Conservation (phyloP, 2,888 invertebrate species). For the Eupithecia exiguata region DNA sequence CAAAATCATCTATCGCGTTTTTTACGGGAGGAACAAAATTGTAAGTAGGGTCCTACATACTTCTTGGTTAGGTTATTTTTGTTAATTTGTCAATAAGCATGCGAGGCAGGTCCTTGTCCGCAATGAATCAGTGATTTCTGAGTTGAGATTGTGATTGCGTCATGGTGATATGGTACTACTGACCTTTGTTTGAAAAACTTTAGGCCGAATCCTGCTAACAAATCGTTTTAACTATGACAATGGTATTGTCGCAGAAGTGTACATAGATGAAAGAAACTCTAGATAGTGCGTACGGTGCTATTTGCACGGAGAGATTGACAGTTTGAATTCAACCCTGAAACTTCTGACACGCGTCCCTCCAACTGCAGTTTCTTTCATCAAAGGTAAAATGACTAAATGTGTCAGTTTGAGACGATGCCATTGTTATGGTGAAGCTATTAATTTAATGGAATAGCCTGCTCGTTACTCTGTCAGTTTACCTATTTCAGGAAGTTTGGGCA, state of each 20-base stretch:
- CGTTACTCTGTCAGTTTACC: background rate
- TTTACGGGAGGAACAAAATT: conserved; percentile 36
- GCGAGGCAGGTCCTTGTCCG: conserved; percentile 22
- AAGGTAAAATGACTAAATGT: too few relatives aligned
- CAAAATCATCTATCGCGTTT: conserved; percentile 49
- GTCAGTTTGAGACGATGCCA: too few relatives aligned
- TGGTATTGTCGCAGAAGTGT: too few relatives aligned
- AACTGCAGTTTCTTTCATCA: too few relatives aligned
- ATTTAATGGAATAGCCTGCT: background rate
- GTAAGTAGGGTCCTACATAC: background rate
- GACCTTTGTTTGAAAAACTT: conserved; percentile 25
- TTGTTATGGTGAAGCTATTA: too few relatives aligned
- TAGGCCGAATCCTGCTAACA: background rate
- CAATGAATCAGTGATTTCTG: conserved; percentile 31
- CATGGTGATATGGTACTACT: conserved; percentile 24
- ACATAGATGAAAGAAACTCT: too few relatives aligned
- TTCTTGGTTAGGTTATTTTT: conserved; percentile 18
- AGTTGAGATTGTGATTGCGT: conserved; percentile 28
- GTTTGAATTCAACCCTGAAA: too few relatives aligned
- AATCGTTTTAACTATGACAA: too few relatives aligned
- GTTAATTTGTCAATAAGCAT: conserved; percentile 51
- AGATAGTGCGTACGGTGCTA: too few relatives aligned
- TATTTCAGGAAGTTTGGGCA: conserved; percentile 5
- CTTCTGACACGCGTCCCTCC: too few relatives aligned
- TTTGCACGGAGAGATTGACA: too few relatives aligned